phyloP scores from a whole-genome alignment of 2,797 vertebrate genomes.

The Pseudotriccus pelzelni region DNA sequence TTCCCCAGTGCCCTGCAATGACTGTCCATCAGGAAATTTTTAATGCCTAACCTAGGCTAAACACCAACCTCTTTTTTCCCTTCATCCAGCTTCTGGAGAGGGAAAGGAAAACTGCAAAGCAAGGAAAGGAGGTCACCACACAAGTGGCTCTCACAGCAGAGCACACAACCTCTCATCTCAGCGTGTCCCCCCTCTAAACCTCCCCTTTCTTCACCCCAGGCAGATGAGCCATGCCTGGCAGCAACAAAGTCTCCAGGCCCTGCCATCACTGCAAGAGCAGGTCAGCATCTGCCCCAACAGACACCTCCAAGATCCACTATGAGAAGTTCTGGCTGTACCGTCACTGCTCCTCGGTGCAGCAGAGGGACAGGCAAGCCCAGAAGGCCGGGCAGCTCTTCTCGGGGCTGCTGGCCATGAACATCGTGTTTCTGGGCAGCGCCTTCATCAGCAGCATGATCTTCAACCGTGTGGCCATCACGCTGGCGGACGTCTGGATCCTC shows the following conservation, averaged over 20 bases:
- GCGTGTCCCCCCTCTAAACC: background rate
- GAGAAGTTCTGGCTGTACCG: slow-evolving; percentile 72
- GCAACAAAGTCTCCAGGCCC: background rate
- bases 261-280: slow-evolving; percentile 3
- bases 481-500: slow-evolving; percentile 79
- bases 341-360: slow-evolving; percentile 62
- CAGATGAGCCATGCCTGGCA: background rate
- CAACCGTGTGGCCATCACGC: slow-evolving; percentile 74
- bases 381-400: slow-evolving; percentile 84
- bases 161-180: background rate
- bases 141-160: background rate
- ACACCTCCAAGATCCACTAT: background rate
- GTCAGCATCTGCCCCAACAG: background rate
- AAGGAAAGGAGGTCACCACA: background rate
- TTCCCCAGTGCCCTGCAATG: background rate
- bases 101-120: background rate
- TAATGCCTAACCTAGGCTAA: background rate
- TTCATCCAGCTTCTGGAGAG: background rate
- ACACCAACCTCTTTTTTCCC: background rate
- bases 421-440: slow-evolving; percentile 86
- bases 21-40: background rate
- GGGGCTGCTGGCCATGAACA: slow-evolving; percentile 87
- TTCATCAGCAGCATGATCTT: slow-evolving; percentile 83
- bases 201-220: background rate
- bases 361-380: slow-evolving; percentile 74